Evolutionary conservation across 2,797 vertebrate genomes (phyloP), one percentile per base, ranked within the genome.

Genomic region (Alauda arvensis): DNA sequence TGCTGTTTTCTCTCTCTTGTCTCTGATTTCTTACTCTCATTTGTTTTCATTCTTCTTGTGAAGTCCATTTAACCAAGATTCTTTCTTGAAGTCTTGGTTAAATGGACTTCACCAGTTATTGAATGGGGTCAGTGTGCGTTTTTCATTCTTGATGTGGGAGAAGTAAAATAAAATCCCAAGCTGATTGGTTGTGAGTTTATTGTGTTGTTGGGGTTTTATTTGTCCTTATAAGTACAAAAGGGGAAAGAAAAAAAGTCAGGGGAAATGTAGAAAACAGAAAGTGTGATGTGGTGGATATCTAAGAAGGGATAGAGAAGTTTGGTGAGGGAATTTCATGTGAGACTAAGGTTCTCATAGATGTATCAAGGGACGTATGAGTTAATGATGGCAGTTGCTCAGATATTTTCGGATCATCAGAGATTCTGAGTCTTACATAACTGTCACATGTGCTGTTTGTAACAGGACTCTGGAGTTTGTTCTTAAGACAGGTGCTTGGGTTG

Each of bases 401-500:
- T 94, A 88, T 90, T 94, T 94, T 91, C 6, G 1, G 84, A 63
- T 71, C 77, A 42, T 57, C 6, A 2, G 67, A 69, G 68, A 48
- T 85, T 76, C n/a, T 45, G 60, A 70, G 59, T 60, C 75, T 93
- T 93, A 77, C 29, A 1, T 87, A 95, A 95, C 34, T 33, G 65
- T 92, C 83, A 81, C 43, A 4, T 89, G 83, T 56, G 37, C 46
- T 8, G 1, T 77, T 72, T 80, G 76, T 86, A 88, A 87, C 43
- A 79, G 77, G 80, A 88, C 75, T 63, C 79, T 88, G 45, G 48
- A 76, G 81, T 86, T 92, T 83, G 49, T 86, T 86, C 61, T 77
- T 63, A 42, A 63, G 46, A 53, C 55, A 93, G 83, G 74, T 93
- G 70, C 56, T 88, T 52, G 34, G 19, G 13, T 65, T 86, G 85